Base-by-base conservation (phyloP, 2,797 vertebrate species). In the Phrynocephalus vlangalii region DNA sequence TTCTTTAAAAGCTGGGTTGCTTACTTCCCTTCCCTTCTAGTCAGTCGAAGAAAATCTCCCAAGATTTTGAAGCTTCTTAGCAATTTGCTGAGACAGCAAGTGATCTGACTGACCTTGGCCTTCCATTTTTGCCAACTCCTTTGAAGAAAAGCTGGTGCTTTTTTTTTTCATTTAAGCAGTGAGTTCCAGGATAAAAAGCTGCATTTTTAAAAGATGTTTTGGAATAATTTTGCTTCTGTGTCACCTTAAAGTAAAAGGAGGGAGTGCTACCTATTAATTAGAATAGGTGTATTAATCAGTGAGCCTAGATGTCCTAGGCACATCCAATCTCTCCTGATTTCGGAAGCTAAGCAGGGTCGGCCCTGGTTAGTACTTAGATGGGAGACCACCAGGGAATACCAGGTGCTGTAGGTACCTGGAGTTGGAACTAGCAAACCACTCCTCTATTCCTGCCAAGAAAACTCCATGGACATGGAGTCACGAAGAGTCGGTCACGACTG, bases 11-110 rank as follows among this genome's bases (percentile, higher is more conserved):
- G 86, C 80, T 92, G 83, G 81, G 91, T 77, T 91, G 87, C 88
- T 92, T 91, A 89, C 81, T 95, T 94, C 93, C 78, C 91, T 93
- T 92, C 48, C 44, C 66, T 90, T 5, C 0, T 91, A 91, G 93
- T 91, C 92, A 94, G 78, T 60, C 76, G 48, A 93, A 82, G 88
- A 87, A 93, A 94, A 90, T 94, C 89, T 94, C 83, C 63, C 75
- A 93, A 94, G 90, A 93, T 91, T 93, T 93, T 92, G 89, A 84
- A 92, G 52, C 76, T 94, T 93, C 88, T 90, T 91, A 92, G 89
- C 83, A 90, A 83, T 90, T 92, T 95, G 78, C 87, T 94, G 91
- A 92, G 94, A 89, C 83, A 87, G 84, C 88, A 91, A 93, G 87
- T 86, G 77, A 87, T 93, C 89, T 87, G 81, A 82, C 22, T 88